These are phyloP conservation scores for Capromys pilorides DNA, from an alignment of 2,797 vertebrate species.

Conservation along the genomic window DNA sequence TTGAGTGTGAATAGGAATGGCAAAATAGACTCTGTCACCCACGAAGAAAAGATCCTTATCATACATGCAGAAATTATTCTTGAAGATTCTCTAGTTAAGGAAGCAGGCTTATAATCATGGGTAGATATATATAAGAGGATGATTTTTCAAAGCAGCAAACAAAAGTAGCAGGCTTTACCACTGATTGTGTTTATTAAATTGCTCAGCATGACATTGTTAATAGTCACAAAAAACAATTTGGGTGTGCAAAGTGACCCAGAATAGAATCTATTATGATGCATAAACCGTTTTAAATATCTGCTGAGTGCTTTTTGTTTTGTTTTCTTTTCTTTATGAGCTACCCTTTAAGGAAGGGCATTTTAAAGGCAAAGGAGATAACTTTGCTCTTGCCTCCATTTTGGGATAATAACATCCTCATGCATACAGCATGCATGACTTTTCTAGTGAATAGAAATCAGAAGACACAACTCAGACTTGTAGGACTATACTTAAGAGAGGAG, in stretches of 20 bases:
- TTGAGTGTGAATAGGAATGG: conserved; percentile 72
- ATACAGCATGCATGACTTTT: not conserved
- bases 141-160: conserved; percentile 73
- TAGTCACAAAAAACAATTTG: conserved; percentile 76
- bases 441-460: conserved; percentile 31
- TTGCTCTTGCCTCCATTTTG: not conserved
- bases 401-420: not conserved
- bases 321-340: conserved; percentile 70
- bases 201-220: conserved; percentile 79
- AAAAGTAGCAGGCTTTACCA: conserved; percentile 71
- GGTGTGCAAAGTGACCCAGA: conserved; percentile 76
- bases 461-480: not conserved
- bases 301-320: not conserved
- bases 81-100: conserved; percentile 65
- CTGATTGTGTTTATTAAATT: conserved; percentile 81
- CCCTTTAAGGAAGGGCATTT: conserved; percentile 83
- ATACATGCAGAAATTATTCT: conserved; percentile 66
- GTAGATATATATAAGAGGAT: conserved; percentile 45
- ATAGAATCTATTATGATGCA: conserved; percentile 67
- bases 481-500: not conserved
- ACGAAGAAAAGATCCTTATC: conserved; percentile 63
- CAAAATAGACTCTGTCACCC: conserved; percentile 74
- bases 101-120: conserved; percentile 21
- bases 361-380: conserved; percentile 59
- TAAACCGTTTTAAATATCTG: conserved; percentile 69